These are phyloP conservation scores for Stichopus chloronotus DNA, from an alignment of 35 echinoderm and acorn worm species.

Conservation along the genomic window DNA sequence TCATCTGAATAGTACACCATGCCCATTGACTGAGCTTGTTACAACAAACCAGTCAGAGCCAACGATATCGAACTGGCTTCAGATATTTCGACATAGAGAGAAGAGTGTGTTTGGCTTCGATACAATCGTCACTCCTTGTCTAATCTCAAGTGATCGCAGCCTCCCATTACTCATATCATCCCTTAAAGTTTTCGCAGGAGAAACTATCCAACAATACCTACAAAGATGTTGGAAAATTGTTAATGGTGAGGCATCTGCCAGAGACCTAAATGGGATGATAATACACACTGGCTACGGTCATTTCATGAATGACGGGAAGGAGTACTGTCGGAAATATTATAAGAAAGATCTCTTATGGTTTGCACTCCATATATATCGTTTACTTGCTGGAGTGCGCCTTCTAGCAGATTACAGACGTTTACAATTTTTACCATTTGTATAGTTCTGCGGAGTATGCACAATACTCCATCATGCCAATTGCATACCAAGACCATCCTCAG, in stretches of 20 bases:
- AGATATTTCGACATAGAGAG: slow-evolving; percentile 8
- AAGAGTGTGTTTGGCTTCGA: neutral
- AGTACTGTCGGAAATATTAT: too few species aligned
- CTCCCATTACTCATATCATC: neutral
- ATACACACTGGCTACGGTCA: slow-evolving; percentile 27
- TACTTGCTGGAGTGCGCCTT: too few species aligned
- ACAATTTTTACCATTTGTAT: too few species aligned
- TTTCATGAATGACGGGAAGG: too few species aligned
- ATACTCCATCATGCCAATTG: too few species aligned
- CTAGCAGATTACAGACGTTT: too few species aligned
- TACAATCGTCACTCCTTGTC: neutral
- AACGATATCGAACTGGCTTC: slow-evolving; percentile 7
- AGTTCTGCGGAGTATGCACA: too few species aligned
- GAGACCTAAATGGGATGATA: slow-evolving; percentile 10
- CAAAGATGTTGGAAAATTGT: slow-evolving; percentile 30
- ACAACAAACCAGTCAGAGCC: slow-evolving; percentile 10
- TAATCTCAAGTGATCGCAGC: slow-evolving; percentile 9
- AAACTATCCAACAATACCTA: neutral
- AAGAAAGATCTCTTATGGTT: too few species aligned
- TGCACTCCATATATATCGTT: too few species aligned
- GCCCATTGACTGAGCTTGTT: slow-evolving; percentile 10
- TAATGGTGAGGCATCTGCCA: neutral
- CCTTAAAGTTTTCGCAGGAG: slow-evolving; percentile 19
- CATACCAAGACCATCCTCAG: too few species aligned
- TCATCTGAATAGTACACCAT: neutral